Evolutionary conservation across 1,140 invertebrate genomes (phyloP), one percentile per base, ranked within the genome.

Genomic region (Protaetia brevitarsis): DNA sequence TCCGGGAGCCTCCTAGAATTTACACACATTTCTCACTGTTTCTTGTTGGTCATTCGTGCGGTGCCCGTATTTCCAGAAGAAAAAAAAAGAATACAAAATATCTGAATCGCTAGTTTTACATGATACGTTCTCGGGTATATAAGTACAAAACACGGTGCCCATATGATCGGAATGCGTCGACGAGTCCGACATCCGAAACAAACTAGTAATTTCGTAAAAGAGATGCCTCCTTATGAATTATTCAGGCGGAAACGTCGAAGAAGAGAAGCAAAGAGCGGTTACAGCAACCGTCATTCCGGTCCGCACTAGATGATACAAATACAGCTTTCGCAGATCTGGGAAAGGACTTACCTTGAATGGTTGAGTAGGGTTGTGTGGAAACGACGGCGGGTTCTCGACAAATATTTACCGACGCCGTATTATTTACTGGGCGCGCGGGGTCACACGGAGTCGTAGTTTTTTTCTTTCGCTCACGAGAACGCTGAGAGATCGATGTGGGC

Each of bases 201-300:
- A 51, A 51, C 41, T 51, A 51, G 41, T 51, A 19, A 51, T 51
- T 51, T 51, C 19, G 41, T 51, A 51, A 19, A 51, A 51, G 41
- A 51, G 41, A 51, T 51, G 41, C 13, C 41, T 51, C 19, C 41
- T 51, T 51, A 51, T 51, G 41, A 51, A 51, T 51, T 51, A 51
- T 51, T 51, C 41, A 51, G 19, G 41, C 26, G 41, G 41, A 51
- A 51, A 51, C 41, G 19, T 16, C 41, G 41, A 23, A n/a, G n/a
- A n/a, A n/a, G n/a, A n/a, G n/a, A n/a, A n/a, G 16, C 19, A 19
- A 19, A 8, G 0, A 51, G n/a, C n/a, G 41, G 41, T 51, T 51
- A 16, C 16, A 19, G 7, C 26, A 51, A n/a, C n/a, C n/a, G n/a
- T 23, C 19, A 51, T 51, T 51, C 19, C 41, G 41, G 19, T 23